Conservation (phyloP, 1,140 invertebrate species). For the Teleopsis dalmanni region DNA sequence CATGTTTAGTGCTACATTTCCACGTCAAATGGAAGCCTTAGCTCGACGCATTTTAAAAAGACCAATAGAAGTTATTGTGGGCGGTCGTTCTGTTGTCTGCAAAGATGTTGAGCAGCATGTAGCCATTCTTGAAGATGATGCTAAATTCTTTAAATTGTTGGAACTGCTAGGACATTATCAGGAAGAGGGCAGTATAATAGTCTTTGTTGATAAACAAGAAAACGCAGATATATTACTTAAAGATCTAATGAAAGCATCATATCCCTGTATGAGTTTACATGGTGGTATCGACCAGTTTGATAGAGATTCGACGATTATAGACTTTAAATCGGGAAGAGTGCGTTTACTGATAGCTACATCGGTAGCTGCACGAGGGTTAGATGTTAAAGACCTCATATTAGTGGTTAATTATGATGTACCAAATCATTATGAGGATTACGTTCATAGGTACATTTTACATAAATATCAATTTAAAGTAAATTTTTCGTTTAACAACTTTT, state of each 20-base stretch:
- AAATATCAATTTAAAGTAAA: not conserved
- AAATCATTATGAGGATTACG: slow-evolving; percentile 99
- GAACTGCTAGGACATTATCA: slow-evolving; percentile 93
- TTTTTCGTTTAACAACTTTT: not conserved
- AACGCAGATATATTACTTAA: slow-evolving; percentile 91
- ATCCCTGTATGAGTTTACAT: slow-evolving; percentile 92
- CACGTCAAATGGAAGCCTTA: slow-evolving; percentile 96
- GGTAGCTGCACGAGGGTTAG: slow-evolving; percentile 91
- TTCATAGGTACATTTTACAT: slow-evolving; percentile 57
- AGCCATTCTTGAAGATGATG: slow-evolving; percentile 88
- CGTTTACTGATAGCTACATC: slow-evolving; percentile 86
- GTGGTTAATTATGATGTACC: slow-evolving; percentile 99
- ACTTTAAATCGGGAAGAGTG: slow-evolving; percentile 93
- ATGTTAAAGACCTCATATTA: slow-evolving; percentile 95
- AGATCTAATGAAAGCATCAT: slow-evolving; percentile 94
- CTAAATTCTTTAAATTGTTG: slow-evolving; percentile 95
- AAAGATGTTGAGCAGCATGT: slow-evolving; percentile 97
- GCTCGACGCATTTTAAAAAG: slow-evolving; percentile 87
- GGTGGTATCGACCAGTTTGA: slow-evolving; percentile 99
- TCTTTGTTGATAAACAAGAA: slow-evolving; percentile 99
- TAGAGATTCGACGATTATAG: slow-evolving; percentile 93
- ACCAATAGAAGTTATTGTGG: slow-evolving; percentile 98
- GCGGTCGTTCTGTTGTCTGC: slow-evolving; percentile 94
- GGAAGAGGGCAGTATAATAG: slow-evolving; percentile 86
- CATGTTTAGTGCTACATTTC: slow-evolving; percentile 98